phyloP scores from a whole-genome alignment of 1,140 invertebrate genomes.

The Drosophila jambulina region DNA sequence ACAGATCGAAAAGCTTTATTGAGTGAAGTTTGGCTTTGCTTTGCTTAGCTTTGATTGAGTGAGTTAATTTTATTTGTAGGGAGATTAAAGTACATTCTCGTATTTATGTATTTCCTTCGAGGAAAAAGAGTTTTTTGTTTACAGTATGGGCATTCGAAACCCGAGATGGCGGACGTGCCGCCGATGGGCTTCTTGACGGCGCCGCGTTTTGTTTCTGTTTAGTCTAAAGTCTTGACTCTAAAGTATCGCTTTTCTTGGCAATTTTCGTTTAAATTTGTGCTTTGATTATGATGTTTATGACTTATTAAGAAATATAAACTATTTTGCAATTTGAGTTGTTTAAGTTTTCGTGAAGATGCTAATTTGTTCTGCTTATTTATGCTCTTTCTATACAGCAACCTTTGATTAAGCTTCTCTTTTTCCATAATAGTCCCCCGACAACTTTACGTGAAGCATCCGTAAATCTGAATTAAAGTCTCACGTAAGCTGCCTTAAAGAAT shows the following conservation, averaged over 20 bases:
- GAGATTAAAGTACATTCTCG: background rate
- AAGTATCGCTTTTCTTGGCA: background rate
- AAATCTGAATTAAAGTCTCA: slow-evolving; percentile 49
- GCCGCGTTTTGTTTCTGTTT: background rate
- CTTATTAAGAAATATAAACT: background rate
- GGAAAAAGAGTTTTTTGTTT: background rate
- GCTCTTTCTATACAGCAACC: background rate
- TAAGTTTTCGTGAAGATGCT: background rate
- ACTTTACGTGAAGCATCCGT: background rate
- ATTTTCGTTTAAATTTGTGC: background rate
- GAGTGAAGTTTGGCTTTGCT: background rate
- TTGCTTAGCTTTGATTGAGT: background rate
- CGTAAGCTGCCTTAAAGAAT: slow-evolving; percentile 38
- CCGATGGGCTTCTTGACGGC: background rate
- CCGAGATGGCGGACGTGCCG: background rate
- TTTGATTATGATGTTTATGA: background rate
- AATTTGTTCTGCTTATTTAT: background rate
- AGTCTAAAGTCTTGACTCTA: background rate
- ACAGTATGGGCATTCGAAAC: background rate
- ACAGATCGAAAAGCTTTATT: slow-evolving; percentile 1
- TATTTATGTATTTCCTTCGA: background rate
- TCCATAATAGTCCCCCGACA: background rate
- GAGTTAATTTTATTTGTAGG: background rate
- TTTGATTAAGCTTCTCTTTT: background rate
- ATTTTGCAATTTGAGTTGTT: background rate